A percentile compares a stretch with the other conserved stretches of the same genome.
These are phyloP conservation scores for Clostera curtula DNA, from an alignment of 2,888 invertebrate species.

Conservation along the genomic window DNA sequence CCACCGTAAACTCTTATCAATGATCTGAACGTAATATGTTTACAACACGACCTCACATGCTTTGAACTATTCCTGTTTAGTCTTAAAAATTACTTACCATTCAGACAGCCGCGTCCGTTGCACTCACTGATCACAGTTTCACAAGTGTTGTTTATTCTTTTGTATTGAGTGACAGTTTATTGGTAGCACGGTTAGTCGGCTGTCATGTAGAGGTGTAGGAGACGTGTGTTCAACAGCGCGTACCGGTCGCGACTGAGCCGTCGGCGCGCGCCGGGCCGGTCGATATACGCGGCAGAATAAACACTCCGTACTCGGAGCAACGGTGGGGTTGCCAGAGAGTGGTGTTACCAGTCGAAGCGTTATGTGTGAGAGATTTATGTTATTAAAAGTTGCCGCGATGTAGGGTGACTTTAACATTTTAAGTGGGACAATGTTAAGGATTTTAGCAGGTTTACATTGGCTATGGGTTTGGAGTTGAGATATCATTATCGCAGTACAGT, in stretches of 20 bases:
- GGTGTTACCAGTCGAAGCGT: constrained; percentile 53
- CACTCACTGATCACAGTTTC: no score
- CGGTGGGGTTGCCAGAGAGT: constrained; percentile 43
- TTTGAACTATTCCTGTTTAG: constrained; percentile 9
- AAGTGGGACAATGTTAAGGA: no score
- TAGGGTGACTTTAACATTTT: no score
- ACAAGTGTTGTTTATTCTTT: no score
- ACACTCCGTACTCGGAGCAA: constrained; percentile 70
- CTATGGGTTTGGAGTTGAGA: no score
- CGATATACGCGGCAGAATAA: constrained; percentile 73
- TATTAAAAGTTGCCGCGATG: constrained; percentile 42
- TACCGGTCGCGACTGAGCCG: constrained; percentile 48
- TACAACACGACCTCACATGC: no score
- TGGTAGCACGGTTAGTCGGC: constrained; percentile 39
- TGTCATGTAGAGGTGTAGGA: constrained; percentile 41
- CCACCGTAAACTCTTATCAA: constrained; percentile 34
- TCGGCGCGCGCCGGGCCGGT: constrained; percentile 61
- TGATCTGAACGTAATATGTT: constrained; percentile 30
- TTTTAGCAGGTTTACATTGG: no score
- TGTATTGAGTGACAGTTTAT: constrained; percentile 33
- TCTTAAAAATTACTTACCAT: constrained; percentile 52
- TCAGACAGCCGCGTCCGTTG: constrained; percentile 56
- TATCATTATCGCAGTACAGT: no score
- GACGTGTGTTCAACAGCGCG: constrained; percentile 40
- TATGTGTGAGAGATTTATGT: no score